Percentiles rank a stretch among this genome's conserved stretches.
phyloP scores from a whole-genome alignment of 2,797 vertebrate species.

The Brotula barbata region DNA sequence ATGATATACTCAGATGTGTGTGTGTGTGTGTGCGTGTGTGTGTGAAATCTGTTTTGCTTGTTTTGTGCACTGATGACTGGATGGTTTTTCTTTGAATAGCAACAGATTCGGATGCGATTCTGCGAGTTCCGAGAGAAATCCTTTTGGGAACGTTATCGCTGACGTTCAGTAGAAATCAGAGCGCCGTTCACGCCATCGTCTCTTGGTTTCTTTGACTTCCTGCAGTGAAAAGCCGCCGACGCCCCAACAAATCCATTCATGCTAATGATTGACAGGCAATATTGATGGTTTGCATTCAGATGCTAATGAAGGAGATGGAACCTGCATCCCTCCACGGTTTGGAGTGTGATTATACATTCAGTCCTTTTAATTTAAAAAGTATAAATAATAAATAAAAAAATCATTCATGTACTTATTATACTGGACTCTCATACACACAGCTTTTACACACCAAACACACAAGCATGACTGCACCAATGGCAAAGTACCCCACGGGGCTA shows the following conservation, averaged over 20 bases:
- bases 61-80: too few species aligned
- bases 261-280: background rate
- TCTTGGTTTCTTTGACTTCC: too few species aligned
- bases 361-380: too few species aligned
- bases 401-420: background rate
- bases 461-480: background rate
- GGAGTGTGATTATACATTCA: background rate
- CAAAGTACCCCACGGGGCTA: too few species aligned
- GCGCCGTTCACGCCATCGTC: background rate
- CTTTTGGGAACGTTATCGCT: background rate
- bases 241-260: background rate
- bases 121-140: background rate
- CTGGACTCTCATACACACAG: background rate
- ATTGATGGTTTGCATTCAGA: conserved; percentile 3
- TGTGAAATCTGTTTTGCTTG: background rate
- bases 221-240: background rate
- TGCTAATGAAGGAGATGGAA: conserved; percentile 37
- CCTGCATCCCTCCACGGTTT: background rate
- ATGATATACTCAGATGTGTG: conserved; percentile 1
- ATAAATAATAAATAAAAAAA: too few species aligned
- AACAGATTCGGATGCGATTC: too few species aligned
- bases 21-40: background rate
- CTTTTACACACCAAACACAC: background rate
- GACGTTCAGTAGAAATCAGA: conserved; percentile 5
- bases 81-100: too few species aligned